These are phyloP conservation scores for Stichopus chloronotus DNA, from an alignment of 35 echinoderm and acorn worm species.

Conservation along the genomic window DNA sequence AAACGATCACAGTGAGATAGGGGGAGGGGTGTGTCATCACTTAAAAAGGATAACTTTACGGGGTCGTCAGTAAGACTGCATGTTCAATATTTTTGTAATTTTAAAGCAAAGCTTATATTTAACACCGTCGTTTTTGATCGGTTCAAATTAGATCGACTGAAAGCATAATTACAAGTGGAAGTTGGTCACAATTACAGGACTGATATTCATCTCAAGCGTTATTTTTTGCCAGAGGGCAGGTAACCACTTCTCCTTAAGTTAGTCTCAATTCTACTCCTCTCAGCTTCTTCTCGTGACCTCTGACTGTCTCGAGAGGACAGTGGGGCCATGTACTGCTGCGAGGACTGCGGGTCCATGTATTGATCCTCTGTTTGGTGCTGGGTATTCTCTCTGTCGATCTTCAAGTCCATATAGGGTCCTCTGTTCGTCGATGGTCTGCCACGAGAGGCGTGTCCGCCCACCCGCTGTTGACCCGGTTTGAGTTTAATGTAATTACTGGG, in stretches of 20 bases:
- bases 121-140: too few relatives aligned
- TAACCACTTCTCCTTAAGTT: constrained; percentile 40
- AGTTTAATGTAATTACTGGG: constrained; percentile 32
- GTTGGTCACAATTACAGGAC: too few relatives aligned
- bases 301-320: constrained; percentile 4
- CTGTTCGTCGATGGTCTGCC: not conserved
- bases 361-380: not conserved
- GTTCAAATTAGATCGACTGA: too few relatives aligned
- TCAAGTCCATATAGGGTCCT: constrained; percentile 14
- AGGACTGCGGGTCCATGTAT: not conserved
- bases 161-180: too few relatives aligned
- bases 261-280: constrained; percentile 3
- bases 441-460: not conserved
- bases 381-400: not conserved
- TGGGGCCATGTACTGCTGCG: not conserved
- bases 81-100: too few relatives aligned
- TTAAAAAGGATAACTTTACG: too few relatives aligned
- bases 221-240: too few relatives aligned
- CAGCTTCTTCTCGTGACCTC: not conserved
- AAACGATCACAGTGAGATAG: too few relatives aligned
- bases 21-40: too few relatives aligned
- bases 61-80: too few relatives aligned
- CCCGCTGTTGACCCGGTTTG: not conserved
- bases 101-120: too few relatives aligned
- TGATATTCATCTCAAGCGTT: too few relatives aligned